phyloP scores from a whole-genome alignment of 92 coral and sea anemone genomes.

The Diadumene lineata region DNA sequence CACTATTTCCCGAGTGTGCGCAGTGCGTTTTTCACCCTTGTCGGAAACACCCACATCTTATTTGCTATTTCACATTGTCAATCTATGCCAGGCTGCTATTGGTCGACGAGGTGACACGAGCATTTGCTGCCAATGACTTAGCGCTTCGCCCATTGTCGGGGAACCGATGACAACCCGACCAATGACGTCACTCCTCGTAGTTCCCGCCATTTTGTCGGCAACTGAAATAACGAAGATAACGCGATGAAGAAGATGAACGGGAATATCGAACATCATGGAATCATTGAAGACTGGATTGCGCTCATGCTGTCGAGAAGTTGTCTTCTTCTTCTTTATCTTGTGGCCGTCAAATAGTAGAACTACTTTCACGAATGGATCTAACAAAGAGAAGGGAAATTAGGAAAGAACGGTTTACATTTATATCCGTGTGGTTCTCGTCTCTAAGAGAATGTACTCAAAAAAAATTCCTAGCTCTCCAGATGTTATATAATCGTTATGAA shows the following conservation, averaged over 20 bases:
- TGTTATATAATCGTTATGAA: too few relatives aligned
- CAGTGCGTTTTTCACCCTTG: too few relatives aligned
- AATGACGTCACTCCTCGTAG: conserved; percentile 81
- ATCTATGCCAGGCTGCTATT: conserved; percentile 94
- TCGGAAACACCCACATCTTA: too few relatives aligned
- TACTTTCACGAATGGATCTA: conserved; percentile 96
- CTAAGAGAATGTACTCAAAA: too few relatives aligned
- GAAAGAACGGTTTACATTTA: too few relatives aligned
- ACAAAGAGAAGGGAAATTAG: not conserved
- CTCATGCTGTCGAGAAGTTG: conserved; percentile 81
- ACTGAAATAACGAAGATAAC: conserved; percentile 86
- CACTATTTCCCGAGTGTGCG: too few relatives aligned
- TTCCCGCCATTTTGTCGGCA: conserved; percentile 83
- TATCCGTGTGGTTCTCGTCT: too few relatives aligned
- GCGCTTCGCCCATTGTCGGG: conserved; percentile 78
- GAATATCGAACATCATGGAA: conserved; percentile 94
- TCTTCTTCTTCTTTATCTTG: conserved; percentile 90
- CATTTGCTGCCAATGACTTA: conserved; percentile 99
- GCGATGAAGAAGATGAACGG: conserved; percentile 78
- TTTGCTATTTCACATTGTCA: conserved; percentile 43
- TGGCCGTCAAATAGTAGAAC: conserved; percentile 90
- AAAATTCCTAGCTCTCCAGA: too few relatives aligned
- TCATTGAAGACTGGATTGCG: conserved; percentile 94
- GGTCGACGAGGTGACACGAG: conserved; percentile 88
- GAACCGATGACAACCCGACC: conserved; percentile 99